phyloP scores from a whole-genome alignment of 2,797 vertebrate species.

The Psittacula derbiana region DNA sequence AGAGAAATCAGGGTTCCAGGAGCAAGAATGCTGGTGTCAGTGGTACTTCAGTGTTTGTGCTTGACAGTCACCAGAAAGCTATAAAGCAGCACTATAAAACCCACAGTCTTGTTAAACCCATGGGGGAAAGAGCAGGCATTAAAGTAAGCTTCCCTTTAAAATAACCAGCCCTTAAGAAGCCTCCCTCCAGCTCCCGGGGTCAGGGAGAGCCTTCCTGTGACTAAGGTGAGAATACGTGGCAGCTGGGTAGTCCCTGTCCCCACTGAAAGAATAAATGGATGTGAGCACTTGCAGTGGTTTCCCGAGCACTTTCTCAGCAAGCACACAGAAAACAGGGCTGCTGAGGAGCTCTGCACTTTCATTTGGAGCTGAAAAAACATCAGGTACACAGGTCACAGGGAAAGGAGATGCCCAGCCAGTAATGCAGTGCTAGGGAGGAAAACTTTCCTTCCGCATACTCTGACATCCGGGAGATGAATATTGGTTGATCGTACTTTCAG shows the following conservation, averaged over 20 bases:
- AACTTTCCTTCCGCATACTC: rapidly evolving
- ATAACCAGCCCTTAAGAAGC: background rate
- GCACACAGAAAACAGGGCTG: background rate
- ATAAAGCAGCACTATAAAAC: no score
- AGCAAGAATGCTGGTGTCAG: background rate
- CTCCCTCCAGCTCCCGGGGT: background rate
- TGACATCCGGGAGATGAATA: background rate
- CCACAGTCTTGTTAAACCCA: background rate
- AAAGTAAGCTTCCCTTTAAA: background rate
- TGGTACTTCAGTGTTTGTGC: background rate
- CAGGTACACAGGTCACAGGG: background rate
- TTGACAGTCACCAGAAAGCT: rapidly evolving
- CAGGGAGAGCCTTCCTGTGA: background rate
- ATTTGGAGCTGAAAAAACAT: background rate
- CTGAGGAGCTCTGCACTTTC: background rate
- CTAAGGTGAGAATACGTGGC: rapidly evolving
- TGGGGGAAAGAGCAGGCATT: rapidly evolving
- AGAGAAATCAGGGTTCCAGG: background rate
- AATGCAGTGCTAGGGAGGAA: rapidly evolving
- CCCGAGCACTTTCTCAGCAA: rapidly evolving
- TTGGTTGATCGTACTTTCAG: background rate
- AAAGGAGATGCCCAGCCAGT: background rate
- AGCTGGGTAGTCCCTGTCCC: background rate
- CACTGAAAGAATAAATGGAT: background rate
- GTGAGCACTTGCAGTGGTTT: background rate